These are phyloP conservation scores for Zosterops japonicus DNA, from an alignment of 2,113 vertebrate genomes.

Conservation along the genomic window DNA sequence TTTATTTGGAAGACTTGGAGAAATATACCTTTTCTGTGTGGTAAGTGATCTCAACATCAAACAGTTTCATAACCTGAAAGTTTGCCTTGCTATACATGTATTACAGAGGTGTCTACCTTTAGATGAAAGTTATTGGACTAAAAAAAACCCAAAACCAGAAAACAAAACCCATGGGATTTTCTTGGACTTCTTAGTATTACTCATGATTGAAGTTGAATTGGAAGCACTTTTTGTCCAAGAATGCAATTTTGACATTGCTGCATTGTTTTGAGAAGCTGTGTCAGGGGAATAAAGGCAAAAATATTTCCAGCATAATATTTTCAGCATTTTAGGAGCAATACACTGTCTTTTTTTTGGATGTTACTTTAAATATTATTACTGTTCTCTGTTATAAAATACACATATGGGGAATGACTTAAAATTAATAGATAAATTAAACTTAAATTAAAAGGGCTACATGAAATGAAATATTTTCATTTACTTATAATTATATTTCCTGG, in stretches of 20 bases:
- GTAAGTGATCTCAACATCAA: constrained; percentile 48
- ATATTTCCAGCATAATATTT: neutral
- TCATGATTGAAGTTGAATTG: neutral
- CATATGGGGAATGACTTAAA: neutral
- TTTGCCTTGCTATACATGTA: neutral
- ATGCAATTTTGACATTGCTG: neutral
- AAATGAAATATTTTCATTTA: neutral
- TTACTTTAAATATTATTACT: neutral
- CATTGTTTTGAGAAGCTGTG: neutral
- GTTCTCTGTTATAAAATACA: neutral
- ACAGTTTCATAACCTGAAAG: neutral
- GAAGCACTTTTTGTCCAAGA: neutral
- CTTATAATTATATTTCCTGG: neutral
- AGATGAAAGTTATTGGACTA: neutral
- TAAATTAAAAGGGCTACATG: neutral
- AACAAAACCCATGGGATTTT: neutral
- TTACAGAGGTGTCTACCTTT: neutral
- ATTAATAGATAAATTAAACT: neutral
- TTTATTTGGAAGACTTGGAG: constrained; percentile 71
- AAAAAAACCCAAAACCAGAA: neutral
- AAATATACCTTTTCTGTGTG: constrained; percentile 73
- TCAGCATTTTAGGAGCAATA: neutral
- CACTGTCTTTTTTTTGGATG: neutral
- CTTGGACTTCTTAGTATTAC: neutral
- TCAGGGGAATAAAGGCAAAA: neutral